phyloP scores from a whole-genome alignment of 2,888 invertebrate species.

The Chrysomela aeneicollis region DNA sequence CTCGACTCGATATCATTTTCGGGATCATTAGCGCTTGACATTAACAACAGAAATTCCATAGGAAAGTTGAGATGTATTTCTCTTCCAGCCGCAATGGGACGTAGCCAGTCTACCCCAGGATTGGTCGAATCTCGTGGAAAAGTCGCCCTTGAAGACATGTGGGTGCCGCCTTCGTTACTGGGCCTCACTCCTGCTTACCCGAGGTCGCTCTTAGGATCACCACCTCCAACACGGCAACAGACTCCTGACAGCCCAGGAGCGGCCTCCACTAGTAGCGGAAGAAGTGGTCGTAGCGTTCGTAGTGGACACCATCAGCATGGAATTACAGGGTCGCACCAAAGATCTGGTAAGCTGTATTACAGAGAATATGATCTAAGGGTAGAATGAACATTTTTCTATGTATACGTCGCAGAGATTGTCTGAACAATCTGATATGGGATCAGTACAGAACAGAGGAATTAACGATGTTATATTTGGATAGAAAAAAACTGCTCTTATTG shows the following conservation, averaged over 20 bases:
- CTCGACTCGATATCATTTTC: too few relatives aligned
- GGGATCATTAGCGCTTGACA: too few relatives aligned
- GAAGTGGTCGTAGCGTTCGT: slow-evolving; percentile 18
- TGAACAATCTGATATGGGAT: too few relatives aligned
- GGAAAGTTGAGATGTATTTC: not conserved
- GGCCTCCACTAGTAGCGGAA: slow-evolving; percentile 62
- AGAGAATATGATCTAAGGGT: too few relatives aligned
- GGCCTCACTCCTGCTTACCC: slow-evolving; percentile 61
- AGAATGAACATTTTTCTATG: too few relatives aligned
- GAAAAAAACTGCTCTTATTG: not conserved
- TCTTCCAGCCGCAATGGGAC: slow-evolving; percentile 84
- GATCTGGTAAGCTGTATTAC: slow-evolving; percentile 53
- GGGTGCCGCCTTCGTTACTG: slow-evolving; percentile 67
- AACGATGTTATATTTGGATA: not conserved
- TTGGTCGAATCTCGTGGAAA: slow-evolving; percentile 92
- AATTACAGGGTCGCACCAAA: slow-evolving; percentile 58
- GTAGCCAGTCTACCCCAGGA: slow-evolving; percentile 96
- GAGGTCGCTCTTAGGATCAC: slow-evolving; percentile 54
- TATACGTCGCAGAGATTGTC: too few relatives aligned
- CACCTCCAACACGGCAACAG: slow-evolving; percentile 55
- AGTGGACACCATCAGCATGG: slow-evolving; percentile 49
- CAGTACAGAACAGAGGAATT: not conserved
- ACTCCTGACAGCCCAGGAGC: slow-evolving; percentile 64
- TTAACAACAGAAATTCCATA: too few relatives aligned
- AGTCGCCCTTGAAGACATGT: slow-evolving; percentile 87